Base-by-base conservation (phyloP, 64 coral and sea anemone species). In the Porites lutea region DNA sequence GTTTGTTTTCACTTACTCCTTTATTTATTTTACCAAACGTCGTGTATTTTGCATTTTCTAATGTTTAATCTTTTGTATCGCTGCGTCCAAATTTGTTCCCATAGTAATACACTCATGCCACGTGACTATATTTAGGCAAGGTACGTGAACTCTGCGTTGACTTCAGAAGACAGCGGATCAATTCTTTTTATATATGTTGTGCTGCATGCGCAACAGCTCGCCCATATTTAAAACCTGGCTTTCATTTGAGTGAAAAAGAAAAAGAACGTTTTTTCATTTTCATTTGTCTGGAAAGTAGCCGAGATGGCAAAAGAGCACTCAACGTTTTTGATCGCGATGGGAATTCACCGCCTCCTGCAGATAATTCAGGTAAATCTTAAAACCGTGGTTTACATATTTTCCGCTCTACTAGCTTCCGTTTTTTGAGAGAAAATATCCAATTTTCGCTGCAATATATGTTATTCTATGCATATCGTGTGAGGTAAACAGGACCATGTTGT, bases 281-380 rank as follows among this genome's bases (percentile, higher is more conserved):
- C 19, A 48, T 63, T 1, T 64, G 58, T 27, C 14, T 48, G 37
- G 9, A 82, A 64, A n/a, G 12, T 57, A 37, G 2, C 6, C 62
- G n/a, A 69, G 16, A 84, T 84, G 61, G 22, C 6, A 84, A 84
- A 84, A 21, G 9, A 69, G 14, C 47, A 84, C 44, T 46, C 48
- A 60, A 13, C 2, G 46, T 10, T 52, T 20, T 49, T 84, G 47
- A 76, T 15, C 37, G 43, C 63, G 18, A 48, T 9, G 45, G 81
- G 46, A 52, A 47, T 7, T 21, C 16, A 13, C 4, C 1, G 13
- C 52, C 63, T 18, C 19, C 46, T 22, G 47, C 59, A 68, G 47
- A 48, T 14, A 52, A 69, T 66, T 52, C 81, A 84, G 81, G 81
- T 84, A 84, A 69, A 68, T 52, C 19, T 82, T 49, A 4, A n/a